Percentiles rank a stretch among this genome's conserved stretches.
phyloP scores from a whole-genome alignment of 2,888 invertebrate genomes.

The Drosophila formosana region DNA sequence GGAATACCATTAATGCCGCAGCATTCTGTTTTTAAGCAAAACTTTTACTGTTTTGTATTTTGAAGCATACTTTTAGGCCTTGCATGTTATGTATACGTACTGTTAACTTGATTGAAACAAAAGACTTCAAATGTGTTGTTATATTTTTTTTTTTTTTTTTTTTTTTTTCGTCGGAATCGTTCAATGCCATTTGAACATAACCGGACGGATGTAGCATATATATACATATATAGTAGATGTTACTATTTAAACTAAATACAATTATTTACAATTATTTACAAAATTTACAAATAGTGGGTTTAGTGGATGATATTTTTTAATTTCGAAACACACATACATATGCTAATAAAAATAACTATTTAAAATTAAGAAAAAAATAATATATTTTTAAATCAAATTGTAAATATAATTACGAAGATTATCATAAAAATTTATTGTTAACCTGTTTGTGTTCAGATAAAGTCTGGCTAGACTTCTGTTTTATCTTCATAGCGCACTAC shows the following conservation, averaged over 20 bases:
- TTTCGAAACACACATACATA: no score
- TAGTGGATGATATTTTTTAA: no score
- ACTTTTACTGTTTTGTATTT: not conserved
- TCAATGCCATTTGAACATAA: no score
- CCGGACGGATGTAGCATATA: no score
- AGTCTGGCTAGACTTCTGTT: not conserved
- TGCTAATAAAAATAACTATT: not conserved
- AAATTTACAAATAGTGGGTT: no score
- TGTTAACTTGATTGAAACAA: not conserved
- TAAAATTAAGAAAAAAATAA: no score
- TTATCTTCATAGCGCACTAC: not conserved
- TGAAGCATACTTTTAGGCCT: conserved; percentile 51
- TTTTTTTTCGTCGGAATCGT: no score
- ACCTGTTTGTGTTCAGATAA: not conserved
- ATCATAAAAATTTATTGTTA: not conserved
- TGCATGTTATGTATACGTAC: not conserved
- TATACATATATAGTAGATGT: no score
- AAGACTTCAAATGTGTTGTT: not conserved
- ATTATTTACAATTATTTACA: no score
- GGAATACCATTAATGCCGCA: not conserved
- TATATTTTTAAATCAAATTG: no score
- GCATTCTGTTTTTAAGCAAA: not conserved
- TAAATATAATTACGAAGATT: not conserved
- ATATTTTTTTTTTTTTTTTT: no score
- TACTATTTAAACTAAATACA: no score